Evolutionary conservation across 1,140 invertebrate species (phyloP).

Genomic region (Atta colombica): DNA sequence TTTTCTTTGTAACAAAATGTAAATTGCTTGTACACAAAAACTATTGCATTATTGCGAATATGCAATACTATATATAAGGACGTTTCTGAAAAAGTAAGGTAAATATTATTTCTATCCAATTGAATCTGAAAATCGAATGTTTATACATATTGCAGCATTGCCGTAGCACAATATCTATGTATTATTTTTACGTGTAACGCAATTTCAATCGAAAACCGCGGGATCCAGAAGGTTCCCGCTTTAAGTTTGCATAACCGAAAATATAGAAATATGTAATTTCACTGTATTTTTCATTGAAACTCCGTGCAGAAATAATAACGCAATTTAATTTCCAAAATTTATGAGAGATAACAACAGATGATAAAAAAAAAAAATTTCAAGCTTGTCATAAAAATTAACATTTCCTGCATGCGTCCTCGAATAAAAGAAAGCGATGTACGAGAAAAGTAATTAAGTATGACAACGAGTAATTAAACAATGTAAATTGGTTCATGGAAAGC

Average conservation of each 20-base stretch:
- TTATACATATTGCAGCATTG: not conserved
- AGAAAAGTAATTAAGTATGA: slow-evolving; percentile 6
- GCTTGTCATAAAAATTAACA: not conserved
- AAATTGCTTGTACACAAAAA: not conserved
- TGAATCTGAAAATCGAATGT: not conserved
- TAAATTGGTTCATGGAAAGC: slow-evolving; percentile 38
- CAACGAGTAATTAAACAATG: slow-evolving; percentile 32
- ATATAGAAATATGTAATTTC: slow-evolving; percentile 12
- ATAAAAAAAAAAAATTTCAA: not conserved
- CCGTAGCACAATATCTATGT: not conserved
- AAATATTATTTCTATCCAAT: slow-evolving; percentile 13
- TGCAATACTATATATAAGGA: not conserved
- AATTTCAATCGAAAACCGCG: not conserved
- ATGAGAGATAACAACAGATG: not conserved
- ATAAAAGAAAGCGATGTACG: not conserved
- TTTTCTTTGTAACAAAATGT: not conserved
- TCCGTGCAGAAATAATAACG: not conserved
- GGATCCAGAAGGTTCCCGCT: not conserved
- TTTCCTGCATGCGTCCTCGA: not conserved
- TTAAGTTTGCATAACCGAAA: slow-evolving; percentile 3
- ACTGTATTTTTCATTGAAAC: not conserved
- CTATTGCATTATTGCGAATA: not conserved
- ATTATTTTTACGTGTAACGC: slow-evolving; percentile 16
- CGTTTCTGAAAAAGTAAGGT: not conserved
- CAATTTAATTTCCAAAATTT: not conserved